Evolutionary conservation across 1,140 invertebrate species (phyloP), one percentile per base, ranked within the genome.

Genomic region (Samia ricini): DNA sequence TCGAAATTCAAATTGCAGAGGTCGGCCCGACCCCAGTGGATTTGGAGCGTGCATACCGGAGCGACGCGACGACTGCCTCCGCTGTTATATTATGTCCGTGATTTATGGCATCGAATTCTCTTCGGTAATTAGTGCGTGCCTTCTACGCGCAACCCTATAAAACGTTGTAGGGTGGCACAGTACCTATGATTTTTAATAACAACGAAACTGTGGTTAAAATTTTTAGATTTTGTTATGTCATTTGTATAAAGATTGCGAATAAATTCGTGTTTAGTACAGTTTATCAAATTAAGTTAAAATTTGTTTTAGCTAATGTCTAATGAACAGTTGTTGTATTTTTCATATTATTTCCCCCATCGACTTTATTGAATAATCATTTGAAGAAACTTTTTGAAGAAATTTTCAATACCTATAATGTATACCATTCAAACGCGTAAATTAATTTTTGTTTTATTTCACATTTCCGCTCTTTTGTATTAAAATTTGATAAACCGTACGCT

Each of bases 41-140:
- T 84, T 86, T 83, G 75, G 81, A 78, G 79, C 78, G 79, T 68
- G 76, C 81, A 85, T 88, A 77, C 85, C 85, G 62, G 64, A 62
- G 71, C 80, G 82, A 76, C 77, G 72, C 76, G 76, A 76, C 77
- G 68, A 63, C 68, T 64, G 68, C 69, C 67, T 71, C 71, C 57
- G 36, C 76, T 66, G 82, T 79, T 84, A 85, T 87, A 87, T 87
- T 87, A 84, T 87, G 78, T 65, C 78, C 72, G 77, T 87, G 86
- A 89, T 89, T 89, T 89, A 89, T 89, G 80, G 84, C 84, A 89
- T 89, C 72, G 86, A 83, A 89, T 89, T 89, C 83, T 83, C 83
- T 67, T 74, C 83, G 81, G 83, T 73, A 89, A 89, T 89, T 89
- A 89, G 86, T 89, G 86, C 86, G 84, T 87, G 80, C 86, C 81